phyloP scores from a whole-genome alignment of 2,113 vertebrate species.

The Bos indicus region DNA sequence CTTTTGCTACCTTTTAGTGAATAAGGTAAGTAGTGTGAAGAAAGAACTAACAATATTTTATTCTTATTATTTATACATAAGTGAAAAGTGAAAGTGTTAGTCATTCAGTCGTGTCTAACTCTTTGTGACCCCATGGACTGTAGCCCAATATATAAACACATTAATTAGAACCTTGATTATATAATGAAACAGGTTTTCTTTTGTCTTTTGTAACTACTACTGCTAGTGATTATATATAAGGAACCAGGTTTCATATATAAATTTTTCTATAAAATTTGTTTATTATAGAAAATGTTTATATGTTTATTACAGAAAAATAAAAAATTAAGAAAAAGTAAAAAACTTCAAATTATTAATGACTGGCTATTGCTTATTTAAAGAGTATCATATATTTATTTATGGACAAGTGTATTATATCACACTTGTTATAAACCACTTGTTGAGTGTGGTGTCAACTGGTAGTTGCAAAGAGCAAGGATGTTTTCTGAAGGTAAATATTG shows the following conservation, averaged over 20 bases:
- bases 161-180: not conserved
- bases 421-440: no score
- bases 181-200: not conserved
- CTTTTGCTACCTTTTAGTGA: slow-evolving; percentile 88
- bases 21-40: slow-evolving; percentile 79
- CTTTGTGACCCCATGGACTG: not conserved
- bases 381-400: no score
- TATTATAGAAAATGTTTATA: not conserved
- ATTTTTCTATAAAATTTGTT: not conserved
- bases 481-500: no score
- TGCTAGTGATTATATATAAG: not conserved
- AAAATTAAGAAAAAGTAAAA: no score
- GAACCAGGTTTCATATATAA: not conserved
- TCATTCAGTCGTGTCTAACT: not conserved
- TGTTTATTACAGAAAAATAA: no score
- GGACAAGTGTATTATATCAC: no score
- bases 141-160: not conserved
- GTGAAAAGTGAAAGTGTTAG: not conserved
- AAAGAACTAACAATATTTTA: not conserved
- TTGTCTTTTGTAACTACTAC: not conserved
- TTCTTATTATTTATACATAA: not conserved
- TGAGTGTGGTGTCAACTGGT: no score
- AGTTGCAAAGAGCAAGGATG: no score
- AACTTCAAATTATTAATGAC: no score
- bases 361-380: no score